These are phyloP conservation scores for Channa maculata DNA, from an alignment of 2,113 vertebrate species.

Conservation along the genomic window DNA sequence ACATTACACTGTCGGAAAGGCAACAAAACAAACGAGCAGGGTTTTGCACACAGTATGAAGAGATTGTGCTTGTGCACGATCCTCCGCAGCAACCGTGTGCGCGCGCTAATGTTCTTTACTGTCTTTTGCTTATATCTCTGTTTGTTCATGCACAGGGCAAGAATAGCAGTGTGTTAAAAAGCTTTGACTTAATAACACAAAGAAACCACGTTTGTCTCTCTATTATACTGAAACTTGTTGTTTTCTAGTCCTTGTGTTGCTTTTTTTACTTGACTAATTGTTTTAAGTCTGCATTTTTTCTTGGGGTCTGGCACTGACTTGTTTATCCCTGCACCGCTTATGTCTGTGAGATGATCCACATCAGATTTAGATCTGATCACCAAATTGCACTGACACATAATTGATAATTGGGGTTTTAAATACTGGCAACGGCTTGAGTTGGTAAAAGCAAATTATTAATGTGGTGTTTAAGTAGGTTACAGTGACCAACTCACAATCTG, in stretches of 20 bases:
- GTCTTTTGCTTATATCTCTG: neutral
- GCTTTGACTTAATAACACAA: neutral
- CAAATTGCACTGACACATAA: constrained; percentile 14
- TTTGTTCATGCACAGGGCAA: neutral
- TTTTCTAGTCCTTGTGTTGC: constrained; percentile 1
- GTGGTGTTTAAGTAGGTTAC: constrained; percentile 7
- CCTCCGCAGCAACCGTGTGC: no score
- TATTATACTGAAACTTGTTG: neutral
- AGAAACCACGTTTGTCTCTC: neutral
- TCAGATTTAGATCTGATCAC: neutral
- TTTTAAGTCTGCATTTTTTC: constrained; percentile 42
- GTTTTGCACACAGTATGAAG: no score
- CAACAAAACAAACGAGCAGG: no score
- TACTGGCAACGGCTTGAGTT: constrained; percentile 4
- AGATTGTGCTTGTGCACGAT: no score
- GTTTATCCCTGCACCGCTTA: constrained; percentile 53
- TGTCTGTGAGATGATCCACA: constrained; percentile 4
- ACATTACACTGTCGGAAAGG: no score
- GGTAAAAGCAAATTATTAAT: constrained; percentile 7
- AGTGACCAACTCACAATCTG: neutral
- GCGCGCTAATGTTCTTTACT: neutral
- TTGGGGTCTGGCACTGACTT: constrained; percentile 22
- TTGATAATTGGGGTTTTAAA: neutral
- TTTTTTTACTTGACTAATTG: constrained; percentile 33
- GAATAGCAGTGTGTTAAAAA: neutral